Evolutionary conservation across 2,113 vertebrate genomes (phyloP).

Genomic region (Pyxicephalus adspersus): DNA sequence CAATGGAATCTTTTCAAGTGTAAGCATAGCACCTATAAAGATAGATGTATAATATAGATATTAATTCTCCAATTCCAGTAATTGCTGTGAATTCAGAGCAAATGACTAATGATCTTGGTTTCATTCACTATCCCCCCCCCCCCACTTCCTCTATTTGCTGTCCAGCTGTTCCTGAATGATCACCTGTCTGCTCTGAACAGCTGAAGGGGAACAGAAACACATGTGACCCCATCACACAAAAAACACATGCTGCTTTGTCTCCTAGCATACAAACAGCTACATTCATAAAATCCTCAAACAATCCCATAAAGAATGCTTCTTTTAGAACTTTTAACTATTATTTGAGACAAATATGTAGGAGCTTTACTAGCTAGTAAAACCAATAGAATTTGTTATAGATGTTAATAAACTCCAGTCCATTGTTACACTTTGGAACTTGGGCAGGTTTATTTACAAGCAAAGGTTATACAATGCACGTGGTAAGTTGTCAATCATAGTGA

Average conservation of each 20-base stretch:
- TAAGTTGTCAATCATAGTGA: no score
- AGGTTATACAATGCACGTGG: no score
- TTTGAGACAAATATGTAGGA: no score
- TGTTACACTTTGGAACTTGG: no score
- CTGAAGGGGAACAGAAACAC: not conserved
- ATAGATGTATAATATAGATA: not conserved
- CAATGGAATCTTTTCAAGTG: slow-evolving; percentile 98
- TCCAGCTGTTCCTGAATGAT: not conserved
- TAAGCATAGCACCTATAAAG: slow-evolving; percentile 89
- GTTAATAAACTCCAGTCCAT: no score
- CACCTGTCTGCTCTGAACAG: not conserved
- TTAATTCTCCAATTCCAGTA: not conserved
- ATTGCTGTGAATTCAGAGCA: not conserved
- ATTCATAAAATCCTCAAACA: not conserved
- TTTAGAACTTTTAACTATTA: no score
- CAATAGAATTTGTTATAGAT: no score
- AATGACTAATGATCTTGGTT: not conserved
- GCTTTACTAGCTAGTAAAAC: no score
- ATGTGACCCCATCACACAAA: not conserved
- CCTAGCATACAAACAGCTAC: not conserved
- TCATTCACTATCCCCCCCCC: not conserved
- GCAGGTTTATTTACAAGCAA: no score
- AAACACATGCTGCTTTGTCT: not conserved
- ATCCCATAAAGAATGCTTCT: no score
- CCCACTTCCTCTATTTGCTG: no score